phyloP scores from a whole-genome alignment of 2,888 invertebrate species.

The Lasioglossum figueresi region DNA sequence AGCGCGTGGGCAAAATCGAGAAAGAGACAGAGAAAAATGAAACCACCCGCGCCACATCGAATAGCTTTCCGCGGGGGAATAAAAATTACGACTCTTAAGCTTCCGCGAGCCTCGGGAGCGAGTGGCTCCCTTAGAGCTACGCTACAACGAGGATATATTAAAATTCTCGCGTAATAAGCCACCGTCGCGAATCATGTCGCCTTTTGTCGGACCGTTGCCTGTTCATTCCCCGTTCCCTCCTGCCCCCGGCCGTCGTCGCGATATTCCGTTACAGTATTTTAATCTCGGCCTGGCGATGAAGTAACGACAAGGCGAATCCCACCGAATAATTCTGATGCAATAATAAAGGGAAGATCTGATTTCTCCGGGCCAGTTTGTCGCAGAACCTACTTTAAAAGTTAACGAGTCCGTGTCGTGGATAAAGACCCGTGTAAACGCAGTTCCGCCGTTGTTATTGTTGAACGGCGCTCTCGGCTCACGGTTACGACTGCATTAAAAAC shows the following conservation, averaged over 20 bases:
- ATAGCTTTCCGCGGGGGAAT: constrained; percentile 10
- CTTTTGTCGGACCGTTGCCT: constrained; percentile 12
- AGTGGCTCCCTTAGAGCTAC: constrained; percentile 11
- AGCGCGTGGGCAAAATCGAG: not conserved
- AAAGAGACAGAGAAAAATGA: not conserved
- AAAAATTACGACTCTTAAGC: constrained; percentile 22
- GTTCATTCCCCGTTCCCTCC: not conserved
- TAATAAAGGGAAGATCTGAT: constrained; percentile 1
- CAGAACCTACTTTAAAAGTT: constrained; percentile 1
- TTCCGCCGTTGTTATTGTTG: not conserved
- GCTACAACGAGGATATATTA: constrained; percentile 20
- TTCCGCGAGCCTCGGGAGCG: not conserved
- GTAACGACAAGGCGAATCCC: not conserved
- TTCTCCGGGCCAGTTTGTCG: not conserved
- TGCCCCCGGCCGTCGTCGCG: not conserved
- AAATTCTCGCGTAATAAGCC: constrained; percentile 19
- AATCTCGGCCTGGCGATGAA: not conserved
- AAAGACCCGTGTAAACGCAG: not conserved
- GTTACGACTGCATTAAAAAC: not conserved
- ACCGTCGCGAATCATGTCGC: not conserved
- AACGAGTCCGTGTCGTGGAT: not conserved
- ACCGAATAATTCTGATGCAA: not conserved
- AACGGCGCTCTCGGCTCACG: not conserved
- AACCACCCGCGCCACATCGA: not conserved
- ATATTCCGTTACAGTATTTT: constrained; percentile 3